Evolutionary conservation across 1,140 invertebrate genomes (phyloP).

Genomic region (Magallana gigas): DNA sequence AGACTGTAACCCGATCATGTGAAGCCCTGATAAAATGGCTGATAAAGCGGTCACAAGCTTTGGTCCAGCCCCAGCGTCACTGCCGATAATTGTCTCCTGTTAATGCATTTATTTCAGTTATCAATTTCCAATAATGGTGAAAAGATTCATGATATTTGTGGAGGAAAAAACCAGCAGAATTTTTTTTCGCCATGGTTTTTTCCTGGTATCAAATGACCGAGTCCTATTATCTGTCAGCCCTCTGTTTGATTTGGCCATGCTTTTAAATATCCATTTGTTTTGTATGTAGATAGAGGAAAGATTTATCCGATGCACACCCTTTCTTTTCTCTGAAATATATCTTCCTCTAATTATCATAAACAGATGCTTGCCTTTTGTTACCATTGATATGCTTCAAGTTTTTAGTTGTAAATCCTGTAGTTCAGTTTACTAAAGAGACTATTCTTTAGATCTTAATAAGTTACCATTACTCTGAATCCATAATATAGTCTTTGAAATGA

Average conservation of each 20-base stretch:
- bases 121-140: not conserved
- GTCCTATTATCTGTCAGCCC: not conserved
- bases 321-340: not conserved
- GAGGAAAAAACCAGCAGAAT: not conserved
- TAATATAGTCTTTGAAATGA: not conserved
- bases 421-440: too few species aligned
- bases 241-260: not conserved
- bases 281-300: not conserved
- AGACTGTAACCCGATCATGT: conserved; percentile 13
- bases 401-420: too few species aligned
- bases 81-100: conserved; percentile 12
- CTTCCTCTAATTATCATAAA: too few species aligned
- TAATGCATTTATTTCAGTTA: conserved; percentile 5
- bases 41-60: not conserved
- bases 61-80: not conserved
- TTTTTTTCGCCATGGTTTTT: not conserved
- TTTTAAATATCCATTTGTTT: not conserved
- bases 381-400: too few species aligned
- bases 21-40: not conserved
- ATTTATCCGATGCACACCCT: not conserved
- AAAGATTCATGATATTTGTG: not conserved
- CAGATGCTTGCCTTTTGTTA: too few species aligned
- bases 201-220: not conserved
- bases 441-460: not conserved
- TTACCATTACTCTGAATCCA: not conserved